Percentiles rank a stretch among this genome's conserved stretches.
phyloP scores from a whole-genome alignment of 30 jellyfish, hydroid and myxozoan species.

The Aurelia sp. region DNA sequence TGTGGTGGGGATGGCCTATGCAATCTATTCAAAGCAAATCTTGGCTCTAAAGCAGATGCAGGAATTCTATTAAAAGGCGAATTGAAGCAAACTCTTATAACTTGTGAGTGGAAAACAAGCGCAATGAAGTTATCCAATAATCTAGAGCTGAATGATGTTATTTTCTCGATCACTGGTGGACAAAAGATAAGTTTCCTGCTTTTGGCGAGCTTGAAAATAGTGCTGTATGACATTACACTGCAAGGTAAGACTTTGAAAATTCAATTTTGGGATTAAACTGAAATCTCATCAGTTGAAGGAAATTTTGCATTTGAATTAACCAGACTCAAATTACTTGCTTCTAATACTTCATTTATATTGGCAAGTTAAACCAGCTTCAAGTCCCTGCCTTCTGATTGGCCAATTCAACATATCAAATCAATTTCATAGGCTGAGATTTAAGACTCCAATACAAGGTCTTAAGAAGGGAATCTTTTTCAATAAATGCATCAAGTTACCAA shows the following conservation, averaged over 20 bases:
- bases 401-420: no score
- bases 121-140: constrained; percentile 10
- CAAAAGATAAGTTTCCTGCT: neutral
- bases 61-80: constrained; percentile 31
- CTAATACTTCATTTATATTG: no score
- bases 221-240: constrained; percentile 5
- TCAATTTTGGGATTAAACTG: no score
- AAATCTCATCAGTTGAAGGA: no score
- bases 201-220: constrained; percentile 13
- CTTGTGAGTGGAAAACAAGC: constrained; percentile 35
- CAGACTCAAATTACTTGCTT: no score
- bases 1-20: constrained; percentile 67
- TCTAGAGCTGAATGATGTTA: constrained; percentile 48
- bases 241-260: constrained; percentile 20
- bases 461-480: no score
- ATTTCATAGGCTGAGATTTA: no score
- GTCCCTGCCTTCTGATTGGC: no score
- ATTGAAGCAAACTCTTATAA: constrained; percentile 13
- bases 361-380: no score
- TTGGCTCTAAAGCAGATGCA: neutral
- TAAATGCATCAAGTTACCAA: no score
- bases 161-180: constrained; percentile 45
- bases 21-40: constrained; percentile 1
- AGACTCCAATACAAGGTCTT: no score
- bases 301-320: no score